Evolutionary conservation across 2,113 vertebrate species (phyloP).

Genomic region (Tringa solitaria): DNA sequence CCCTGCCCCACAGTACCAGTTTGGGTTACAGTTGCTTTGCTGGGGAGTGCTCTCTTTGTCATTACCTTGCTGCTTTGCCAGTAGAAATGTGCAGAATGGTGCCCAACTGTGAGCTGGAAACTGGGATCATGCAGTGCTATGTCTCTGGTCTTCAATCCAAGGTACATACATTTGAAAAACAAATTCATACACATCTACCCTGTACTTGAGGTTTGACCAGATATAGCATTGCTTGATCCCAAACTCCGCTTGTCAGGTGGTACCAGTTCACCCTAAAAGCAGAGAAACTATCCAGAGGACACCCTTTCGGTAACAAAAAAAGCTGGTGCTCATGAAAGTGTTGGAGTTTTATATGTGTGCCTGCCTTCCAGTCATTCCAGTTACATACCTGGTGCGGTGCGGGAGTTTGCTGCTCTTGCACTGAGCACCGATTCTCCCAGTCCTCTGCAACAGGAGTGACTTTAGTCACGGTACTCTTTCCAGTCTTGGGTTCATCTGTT

Average conservation of each 20-base stretch:
- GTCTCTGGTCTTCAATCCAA: background rate
- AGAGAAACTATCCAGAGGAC: background rate
- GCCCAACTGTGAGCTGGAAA: background rate
- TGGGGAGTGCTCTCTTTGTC: background rate
- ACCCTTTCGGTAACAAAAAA: background rate
- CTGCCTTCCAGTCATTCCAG: background rate
- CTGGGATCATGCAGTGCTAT: background rate
- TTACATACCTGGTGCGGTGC: fast-evolving
- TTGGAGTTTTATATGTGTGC: background rate
- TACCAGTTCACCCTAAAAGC: background rate
- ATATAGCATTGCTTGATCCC: background rate
- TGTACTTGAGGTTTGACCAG: background rate
- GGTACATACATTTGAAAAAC: fast-evolving
- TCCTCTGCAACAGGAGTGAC: background rate
- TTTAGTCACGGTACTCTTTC: background rate
- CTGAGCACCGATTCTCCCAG: background rate
- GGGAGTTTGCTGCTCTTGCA: background rate
- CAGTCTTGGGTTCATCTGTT: background rate
- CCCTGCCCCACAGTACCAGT: background rate
- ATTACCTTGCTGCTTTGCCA: background rate
- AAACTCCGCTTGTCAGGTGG: background rate
- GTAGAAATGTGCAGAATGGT: background rate
- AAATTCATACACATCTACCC: fast-evolving
- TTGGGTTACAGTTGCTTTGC: background rate
- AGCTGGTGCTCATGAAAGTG: fast-evolving